Base-by-base conservation (phyloP, 2,888 invertebrate species). In the Rhagium mordax region DNA sequence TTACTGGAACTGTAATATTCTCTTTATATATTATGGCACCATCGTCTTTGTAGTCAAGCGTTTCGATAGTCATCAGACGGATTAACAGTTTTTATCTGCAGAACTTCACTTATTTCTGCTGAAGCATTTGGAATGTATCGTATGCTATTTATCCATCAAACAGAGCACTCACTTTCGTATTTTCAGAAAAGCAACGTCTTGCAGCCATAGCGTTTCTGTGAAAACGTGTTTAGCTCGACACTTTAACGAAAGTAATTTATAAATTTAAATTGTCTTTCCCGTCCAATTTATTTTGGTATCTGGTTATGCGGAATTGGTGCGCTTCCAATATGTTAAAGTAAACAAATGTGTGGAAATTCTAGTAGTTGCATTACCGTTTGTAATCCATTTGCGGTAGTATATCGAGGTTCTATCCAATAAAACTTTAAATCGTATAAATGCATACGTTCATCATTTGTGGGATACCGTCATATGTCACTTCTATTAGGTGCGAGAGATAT, bases 201-300 rank as follows among this genome's bases (percentile, higher is more conserved):
- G 64, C 48, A 24, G 21, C 48, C 27, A 64, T 13, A n/a, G n/a
- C 29, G 7, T 51, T 51, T 64, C 27, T 4, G 3, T 2, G 18
- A 29, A 29, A 24, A 64, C 27, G 49, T 64, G 51, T 49, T 64
- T 48, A 16, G 33, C 33, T 59, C 59, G 24, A 33, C 18, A 20
- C 16, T 33, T 16, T 20, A 18, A 21, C 27, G 21, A n/a, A 15
- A 16, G 49, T 49, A 64, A 64, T 64, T 64, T 64, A 64, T 64
- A 64, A 51, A 64, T 64, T 64, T 49, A 48, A 51, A 49, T 49
- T 64, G 64, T 49, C 51, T 51, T 18, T 51, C 51, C 8, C 16
- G 27, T 64, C 27, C 49, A 48, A 61, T 61, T 64, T 64, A 64
- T 64, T 64, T 27, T 55, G 33, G 33, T 33, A 13, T 15, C 59